Evolutionary conservation across 2,888 invertebrate species (phyloP), one percentile per base, ranked within the genome.

Genomic region (Callinectes sapidus): DNA sequence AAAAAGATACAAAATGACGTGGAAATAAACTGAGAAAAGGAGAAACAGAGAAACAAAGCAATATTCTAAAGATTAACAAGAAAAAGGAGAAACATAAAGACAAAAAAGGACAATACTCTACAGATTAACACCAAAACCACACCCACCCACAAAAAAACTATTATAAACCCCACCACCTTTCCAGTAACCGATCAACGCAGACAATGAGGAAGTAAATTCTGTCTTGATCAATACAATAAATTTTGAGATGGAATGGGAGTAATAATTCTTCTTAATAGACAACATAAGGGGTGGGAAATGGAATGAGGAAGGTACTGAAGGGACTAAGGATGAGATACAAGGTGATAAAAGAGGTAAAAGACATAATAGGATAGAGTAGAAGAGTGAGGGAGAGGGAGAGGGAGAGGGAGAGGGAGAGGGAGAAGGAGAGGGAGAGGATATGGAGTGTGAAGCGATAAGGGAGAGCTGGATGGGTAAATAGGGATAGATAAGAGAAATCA

Each of bases 181-280:
- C 16, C 81, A 81, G 35, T 14, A 0, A 32, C 16, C 35, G 10
- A 81, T 81, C 32, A 81, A 32, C 32, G 32, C 35, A 81, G 32
- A 81, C 28, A 71, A 35, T 35, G 28, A 18, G 35, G 35, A 35
- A 16, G 16, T 81, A 35, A 81, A 35, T 81, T 10, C 16, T 6
- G 16, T 81, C 35, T 35, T 35, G 81, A 81, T 35, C 35, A 14
- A 32, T 16, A 81, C 35, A 81, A 81, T 81, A 81, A 35, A 81
- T 81, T 71, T n/a, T 81, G 81, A 81, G 81, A 16, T 35, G 13
- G 35, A 81, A 81, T 81, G 81, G 16, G 81, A 32, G 81, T 16
- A 81, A 81, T 81, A 81, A 81, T 81, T 81, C 81, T 81, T 81
- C 35, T 81, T 35, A 35, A 35, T 32, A 81, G 81, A 35, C 35